Evolutionary conservation across 2,113 vertebrate genomes (phyloP).

Genomic region (Noctilio leporinus): DNA sequence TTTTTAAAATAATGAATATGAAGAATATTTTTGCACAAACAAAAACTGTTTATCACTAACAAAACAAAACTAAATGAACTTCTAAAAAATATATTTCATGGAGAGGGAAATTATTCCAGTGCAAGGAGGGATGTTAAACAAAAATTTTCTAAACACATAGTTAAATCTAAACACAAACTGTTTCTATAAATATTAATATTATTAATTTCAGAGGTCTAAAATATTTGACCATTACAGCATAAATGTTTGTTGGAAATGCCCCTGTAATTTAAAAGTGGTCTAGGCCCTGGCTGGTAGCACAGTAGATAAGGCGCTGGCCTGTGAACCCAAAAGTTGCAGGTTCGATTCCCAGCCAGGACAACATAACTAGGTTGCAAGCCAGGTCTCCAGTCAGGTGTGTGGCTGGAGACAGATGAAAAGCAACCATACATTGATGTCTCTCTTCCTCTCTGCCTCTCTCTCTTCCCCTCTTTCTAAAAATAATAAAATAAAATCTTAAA

Average conservation of each 20-base stretch:
- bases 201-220: not conserved
- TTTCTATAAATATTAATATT: not conserved
- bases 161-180: not conserved
- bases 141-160: not conserved
- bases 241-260: not conserved
- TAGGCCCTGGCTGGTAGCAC: no score
- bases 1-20: not conserved
- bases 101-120: not conserved
- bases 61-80: not conserved
- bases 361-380: no score
- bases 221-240: not conserved
- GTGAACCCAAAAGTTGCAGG: no score
- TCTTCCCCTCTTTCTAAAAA: no score
- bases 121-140: not conserved
- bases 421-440: no score
- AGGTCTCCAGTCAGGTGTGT: no score
- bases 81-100: not conserved
- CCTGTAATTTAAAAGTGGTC: not conserved
- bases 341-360: no score
- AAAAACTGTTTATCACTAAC: slow-evolving; percentile 2
- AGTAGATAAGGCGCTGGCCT: no score
- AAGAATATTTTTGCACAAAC: not conserved
- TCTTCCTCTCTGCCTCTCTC: no score
- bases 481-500: no score
- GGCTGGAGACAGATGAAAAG: no score